Evolutionary conservation across 2,113 vertebrate genomes (phyloP).

Genomic region (Axis porcinus): DNA sequence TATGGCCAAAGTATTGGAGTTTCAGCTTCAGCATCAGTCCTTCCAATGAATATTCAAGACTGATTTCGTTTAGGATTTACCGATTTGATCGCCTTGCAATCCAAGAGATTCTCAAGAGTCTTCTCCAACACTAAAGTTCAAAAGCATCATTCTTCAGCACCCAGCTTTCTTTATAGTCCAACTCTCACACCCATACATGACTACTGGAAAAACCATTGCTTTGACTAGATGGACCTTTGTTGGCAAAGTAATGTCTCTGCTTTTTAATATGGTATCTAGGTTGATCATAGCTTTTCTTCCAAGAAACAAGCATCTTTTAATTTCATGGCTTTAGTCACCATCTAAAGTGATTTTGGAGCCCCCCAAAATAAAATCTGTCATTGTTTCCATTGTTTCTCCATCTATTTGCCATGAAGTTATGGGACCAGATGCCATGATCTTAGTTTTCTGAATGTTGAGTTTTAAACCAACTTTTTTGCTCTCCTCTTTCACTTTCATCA

Average conservation of each 20-base stretch:
- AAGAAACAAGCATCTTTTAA: neutral
- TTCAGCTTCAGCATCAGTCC: neutral
- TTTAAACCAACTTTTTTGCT: neutral
- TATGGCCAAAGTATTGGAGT: neutral
- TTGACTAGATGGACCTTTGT: neutral
- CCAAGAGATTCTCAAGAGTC: neutral
- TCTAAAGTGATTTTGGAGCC: neutral
- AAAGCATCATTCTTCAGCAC: neutral
- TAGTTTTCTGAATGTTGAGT: neutral
- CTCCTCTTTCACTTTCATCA: neutral
- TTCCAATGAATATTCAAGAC: neutral
- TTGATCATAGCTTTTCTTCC: neutral
- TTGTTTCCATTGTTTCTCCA: neutral
- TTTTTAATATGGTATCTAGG: neutral
- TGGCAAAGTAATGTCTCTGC: neutral
- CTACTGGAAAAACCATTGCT: neutral
- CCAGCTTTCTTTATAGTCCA: neutral
- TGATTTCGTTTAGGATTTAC: neutral
- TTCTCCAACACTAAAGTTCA: neutral
- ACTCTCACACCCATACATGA: neutral
- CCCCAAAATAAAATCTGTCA: neutral
- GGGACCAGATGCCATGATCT: neutral
- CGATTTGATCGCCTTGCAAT: neutral
- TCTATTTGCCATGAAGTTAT: neutral
- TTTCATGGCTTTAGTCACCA: neutral